Conservation (phyloP, 2,888 invertebrate genomes). For the Xanthia icteritia region DNA sequence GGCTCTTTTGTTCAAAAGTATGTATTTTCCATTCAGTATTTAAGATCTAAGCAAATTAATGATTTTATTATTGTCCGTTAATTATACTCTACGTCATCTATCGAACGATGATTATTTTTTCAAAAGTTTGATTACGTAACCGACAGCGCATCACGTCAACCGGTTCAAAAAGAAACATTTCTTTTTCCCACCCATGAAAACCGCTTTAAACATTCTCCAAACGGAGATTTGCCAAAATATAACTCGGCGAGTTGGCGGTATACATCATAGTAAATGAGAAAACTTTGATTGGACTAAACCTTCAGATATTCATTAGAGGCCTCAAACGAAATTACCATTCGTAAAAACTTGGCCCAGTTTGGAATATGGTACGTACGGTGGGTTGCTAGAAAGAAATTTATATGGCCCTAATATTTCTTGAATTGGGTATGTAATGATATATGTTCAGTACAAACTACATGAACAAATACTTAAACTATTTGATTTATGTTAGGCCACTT, state of each 20-base stretch:
- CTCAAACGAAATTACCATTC: conserved; percentile 78
- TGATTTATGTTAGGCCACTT: too few relatives aligned
- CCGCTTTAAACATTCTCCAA: conserved; percentile 56
- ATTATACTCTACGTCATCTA: background rate
- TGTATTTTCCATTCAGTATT: too few relatives aligned
- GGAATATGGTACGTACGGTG: conserved; percentile 64
- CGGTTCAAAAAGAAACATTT: conserved; percentile 18
- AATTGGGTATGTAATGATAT: background rate
- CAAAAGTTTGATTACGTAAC: background rate
- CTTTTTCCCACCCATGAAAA: conserved; percentile 20
- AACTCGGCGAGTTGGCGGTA: conserved; percentile 72
- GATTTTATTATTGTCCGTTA: too few relatives aligned
- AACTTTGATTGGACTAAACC: conserved; percentile 86
- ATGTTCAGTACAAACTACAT: too few relatives aligned
- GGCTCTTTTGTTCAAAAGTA: too few relatives aligned
- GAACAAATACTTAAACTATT: too few relatives aligned
- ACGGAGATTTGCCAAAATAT: conserved; percentile 62
- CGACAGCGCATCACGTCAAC: background rate
- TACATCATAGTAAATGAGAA: conserved; percentile 87
- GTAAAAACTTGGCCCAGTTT: conserved; percentile 77
- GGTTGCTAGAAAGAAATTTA: conserved; percentile 18
- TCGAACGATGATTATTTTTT: background rate
- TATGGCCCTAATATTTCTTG: background rate
- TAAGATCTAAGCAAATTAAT: too few relatives aligned
- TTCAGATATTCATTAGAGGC: conserved; percentile 87